phyloP scores from a whole-genome alignment of 1,140 invertebrate genomes.

The Pogonognathellus flavescens region DNA sequence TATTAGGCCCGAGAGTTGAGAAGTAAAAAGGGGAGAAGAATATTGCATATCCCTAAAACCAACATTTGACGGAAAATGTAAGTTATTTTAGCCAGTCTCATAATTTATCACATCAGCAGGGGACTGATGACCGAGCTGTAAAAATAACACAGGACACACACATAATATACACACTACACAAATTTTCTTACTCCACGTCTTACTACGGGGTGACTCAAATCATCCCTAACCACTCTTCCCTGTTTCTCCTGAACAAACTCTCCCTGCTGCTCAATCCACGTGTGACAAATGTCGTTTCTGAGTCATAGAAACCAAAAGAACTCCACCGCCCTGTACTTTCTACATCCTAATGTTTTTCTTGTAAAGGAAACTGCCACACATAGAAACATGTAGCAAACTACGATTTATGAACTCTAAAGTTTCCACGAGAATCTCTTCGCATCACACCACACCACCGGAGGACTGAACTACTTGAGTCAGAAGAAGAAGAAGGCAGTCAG shows the following conservation, averaged over 20 bases:
- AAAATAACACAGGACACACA: neutral
- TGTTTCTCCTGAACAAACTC: too few species aligned
- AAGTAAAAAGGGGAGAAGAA: neutral
- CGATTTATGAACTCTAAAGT: neutral
- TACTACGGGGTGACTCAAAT: too few species aligned
- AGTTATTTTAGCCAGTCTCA: slow-evolving; percentile 2
- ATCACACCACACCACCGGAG: too few species aligned
- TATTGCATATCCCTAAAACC: neutral
- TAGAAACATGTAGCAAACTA: neutral
- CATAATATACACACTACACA: neutral
- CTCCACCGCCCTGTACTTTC: neutral
- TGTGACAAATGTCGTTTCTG: neutral
- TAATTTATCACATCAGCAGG: neutral
- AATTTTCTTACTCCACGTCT: too few species aligned
- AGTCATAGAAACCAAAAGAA: neutral
- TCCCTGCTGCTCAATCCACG: too few species aligned
- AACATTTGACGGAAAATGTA: neutral
- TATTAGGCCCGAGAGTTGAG: neutral
- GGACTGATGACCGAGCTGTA: neutral
- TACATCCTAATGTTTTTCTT: neutral
- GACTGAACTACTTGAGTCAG: too few species aligned
- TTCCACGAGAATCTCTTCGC: neutral
- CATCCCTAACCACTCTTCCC: too few species aligned
- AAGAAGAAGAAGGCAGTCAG: too few species aligned
- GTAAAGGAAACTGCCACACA: neutral